Percentiles rank a stretch among this genome's conserved stretches.
phyloP scores from a whole-genome alignment of 1,140 invertebrate species.

The Ephestia elutella region DNA sequence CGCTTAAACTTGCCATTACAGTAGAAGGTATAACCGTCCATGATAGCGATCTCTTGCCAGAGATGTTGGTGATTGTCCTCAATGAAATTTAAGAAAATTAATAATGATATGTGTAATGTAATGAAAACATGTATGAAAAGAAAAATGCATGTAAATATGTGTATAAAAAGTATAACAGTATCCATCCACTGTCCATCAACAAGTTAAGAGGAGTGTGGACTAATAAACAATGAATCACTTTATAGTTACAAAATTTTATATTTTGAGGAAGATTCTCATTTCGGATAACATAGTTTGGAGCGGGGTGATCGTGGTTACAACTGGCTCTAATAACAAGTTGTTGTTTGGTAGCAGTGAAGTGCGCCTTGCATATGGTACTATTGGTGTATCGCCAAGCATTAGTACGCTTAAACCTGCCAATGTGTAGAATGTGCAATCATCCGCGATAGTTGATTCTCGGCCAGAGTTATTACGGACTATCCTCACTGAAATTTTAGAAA shows the following conservation, averaged over 20 bases:
- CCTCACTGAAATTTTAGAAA: background rate
- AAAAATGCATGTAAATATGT: too few relatives aligned
- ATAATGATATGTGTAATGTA: too few relatives aligned
- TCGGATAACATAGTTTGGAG: background rate
- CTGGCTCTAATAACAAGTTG: background rate
- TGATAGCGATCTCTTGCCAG: too few relatives aligned
- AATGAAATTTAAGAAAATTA: too few relatives aligned
- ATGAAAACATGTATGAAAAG: too few relatives aligned
- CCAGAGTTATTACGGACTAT: conserved; percentile 8
- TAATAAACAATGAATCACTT: background rate
- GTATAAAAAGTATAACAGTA: too few relatives aligned
- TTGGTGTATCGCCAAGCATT: conserved; percentile 3
- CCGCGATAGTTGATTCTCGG: conserved; percentile 21
- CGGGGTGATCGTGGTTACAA: background rate
- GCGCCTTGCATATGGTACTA: background rate
- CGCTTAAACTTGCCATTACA: too few relatives aligned
- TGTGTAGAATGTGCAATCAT: conserved; percentile 34
- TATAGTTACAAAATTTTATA: background rate
- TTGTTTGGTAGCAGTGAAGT: background rate
- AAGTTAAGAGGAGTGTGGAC: too few relatives aligned
- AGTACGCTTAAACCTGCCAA: background rate
- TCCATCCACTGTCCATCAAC: too few relatives aligned
- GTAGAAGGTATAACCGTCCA: too few relatives aligned
- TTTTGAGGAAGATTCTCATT: background rate
- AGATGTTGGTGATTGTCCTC: too few relatives aligned